Evolutionary conservation across 2,888 invertebrate species (phyloP), one percentile per base, ranked within the genome.

Genomic region (Entomobrya multifasciata): DNA sequence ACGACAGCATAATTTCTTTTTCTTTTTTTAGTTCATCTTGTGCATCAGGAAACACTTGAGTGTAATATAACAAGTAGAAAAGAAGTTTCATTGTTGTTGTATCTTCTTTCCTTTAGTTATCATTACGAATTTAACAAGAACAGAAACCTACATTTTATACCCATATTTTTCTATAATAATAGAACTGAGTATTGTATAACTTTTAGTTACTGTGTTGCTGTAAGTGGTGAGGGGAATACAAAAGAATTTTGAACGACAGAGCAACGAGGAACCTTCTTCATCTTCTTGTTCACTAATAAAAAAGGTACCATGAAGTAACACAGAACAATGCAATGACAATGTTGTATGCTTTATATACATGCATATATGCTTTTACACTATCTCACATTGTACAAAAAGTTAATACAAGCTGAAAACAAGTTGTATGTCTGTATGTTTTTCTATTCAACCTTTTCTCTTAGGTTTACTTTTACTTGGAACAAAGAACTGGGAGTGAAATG

Each of bases 31-130:
- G 36, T 36, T 47, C 22, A 27, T 67, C 30, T 30, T 82, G 47
- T 41, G 20, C 20, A 76, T 52, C 49, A 83, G 55, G 65, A 83
- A 65, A 83, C 83, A 65, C 77, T 76, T 62, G 65, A 65, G 76
- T 77, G 52, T 55, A 83, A 25, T n/a, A n/a, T 83, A 83, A 83
- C 83, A 83, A 83, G 83, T 76, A 76, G 67, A 83, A 83, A 82
- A 65, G 22, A 49, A 67, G 25, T 67, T 67, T 67, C 67, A 22
- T 79, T 79, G 27, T 67, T 52, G 74, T 52, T 13, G 6, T n/a
- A 15, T 13, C n/a, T 25, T 52, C 49, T 52, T 49, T 74, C 27
- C 30, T 52, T 52, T 44, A 25, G 25, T 57, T 57, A 11, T 57
- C 17, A 3, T 25, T n/a, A 10, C 20, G 52, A 17, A 17, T 8